Base-by-base conservation (phyloP, 2,888 invertebrate genomes). In the Stegana nigrithorax region DNA sequence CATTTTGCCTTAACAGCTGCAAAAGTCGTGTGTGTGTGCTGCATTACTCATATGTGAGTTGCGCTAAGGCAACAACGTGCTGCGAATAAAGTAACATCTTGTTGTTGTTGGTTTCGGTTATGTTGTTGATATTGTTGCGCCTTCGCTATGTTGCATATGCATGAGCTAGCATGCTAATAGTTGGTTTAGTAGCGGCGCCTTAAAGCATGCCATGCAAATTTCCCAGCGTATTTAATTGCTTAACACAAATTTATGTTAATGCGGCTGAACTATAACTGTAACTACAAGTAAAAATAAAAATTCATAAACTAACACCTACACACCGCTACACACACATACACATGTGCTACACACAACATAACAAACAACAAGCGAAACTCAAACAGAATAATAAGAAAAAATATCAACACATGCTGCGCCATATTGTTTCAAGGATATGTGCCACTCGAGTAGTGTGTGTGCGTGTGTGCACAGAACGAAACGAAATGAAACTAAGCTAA, bases 401-500 rank as follows among this genome's bases (percentile, higher is more conserved):
- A 42, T 45, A 19, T 32, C 57, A 64, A 58, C 25, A 57, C 36
- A 27, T n/a, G 50, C 19, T 47, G 17, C 58, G 36, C 23, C 62
- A 66, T 65, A 69, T 68, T 69, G 70, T 66, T 72, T 71, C 80
- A 78, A 78, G 79, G 80, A 75, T 77, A 59, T 60, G 59, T 65
- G 19, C 51, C 47, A 45, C 58, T 47, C 14, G 36, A 47, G 45
- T 17, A 17, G n/a, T 61, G 66, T 63, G 60, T 51, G 62, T 53
- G 69, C 62, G 67, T 67, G 66, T 69, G 62, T 64, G 58, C 64
- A 8, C 14, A 14, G 29, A 44, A n/a, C 4, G 36, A 25, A 47
- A 23, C 21, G 25, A 47, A 25, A 47, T 3, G 1, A 6, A 47
- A 47, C 45, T 10, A 23, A 21, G 10, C 5, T 23, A 47, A 19